phyloP scores from a whole-genome alignment of 2,888 invertebrate species.

The Drosophila flavopinicola region DNA sequence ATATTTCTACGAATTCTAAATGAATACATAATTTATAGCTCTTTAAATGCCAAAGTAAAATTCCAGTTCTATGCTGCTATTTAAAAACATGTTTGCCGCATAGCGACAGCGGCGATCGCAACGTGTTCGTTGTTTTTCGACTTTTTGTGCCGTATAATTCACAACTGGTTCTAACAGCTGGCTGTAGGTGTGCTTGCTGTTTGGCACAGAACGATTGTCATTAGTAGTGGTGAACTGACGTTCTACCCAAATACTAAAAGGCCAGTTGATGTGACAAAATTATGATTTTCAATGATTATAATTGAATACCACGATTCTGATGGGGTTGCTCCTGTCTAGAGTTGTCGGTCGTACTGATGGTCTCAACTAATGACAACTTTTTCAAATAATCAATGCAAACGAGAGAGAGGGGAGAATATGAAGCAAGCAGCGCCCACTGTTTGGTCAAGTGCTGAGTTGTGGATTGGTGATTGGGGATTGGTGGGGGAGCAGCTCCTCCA shows the following conservation, averaged over 20 bases:
- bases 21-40: neutral
- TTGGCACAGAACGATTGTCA: slow-evolving; percentile 64
- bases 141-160: slow-evolving; percentile 56
- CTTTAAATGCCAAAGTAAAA: neutral
- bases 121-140: slow-evolving; percentile 14
- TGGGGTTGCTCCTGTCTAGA: slow-evolving; percentile 84
- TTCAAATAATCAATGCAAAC: slow-evolving; percentile 39
- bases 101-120: slow-evolving; percentile 19
- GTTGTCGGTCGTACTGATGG: slow-evolving; percentile 82
- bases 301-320: slow-evolving; percentile 80
- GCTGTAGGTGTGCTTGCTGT: neutral
- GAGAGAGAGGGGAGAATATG: neutral
- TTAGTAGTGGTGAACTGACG: slow-evolving; percentile 83
- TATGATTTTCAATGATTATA: slow-evolving; percentile 82
- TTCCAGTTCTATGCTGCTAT: neutral
- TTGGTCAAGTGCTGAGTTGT: too few species aligned
- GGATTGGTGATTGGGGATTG: too few species aligned
- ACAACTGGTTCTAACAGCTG: slow-evolving; percentile 54
- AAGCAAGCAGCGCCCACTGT: neutral
- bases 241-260: slow-evolving; percentile 82
- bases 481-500: too few species aligned
- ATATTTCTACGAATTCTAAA: neutral
- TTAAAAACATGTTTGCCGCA: neutral
- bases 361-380: slow-evolving; percentile 72
- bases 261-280: slow-evolving; percentile 82